phyloP scores from a whole-genome alignment of 2,888 invertebrate species.

The Argynnis bischoffii region DNA sequence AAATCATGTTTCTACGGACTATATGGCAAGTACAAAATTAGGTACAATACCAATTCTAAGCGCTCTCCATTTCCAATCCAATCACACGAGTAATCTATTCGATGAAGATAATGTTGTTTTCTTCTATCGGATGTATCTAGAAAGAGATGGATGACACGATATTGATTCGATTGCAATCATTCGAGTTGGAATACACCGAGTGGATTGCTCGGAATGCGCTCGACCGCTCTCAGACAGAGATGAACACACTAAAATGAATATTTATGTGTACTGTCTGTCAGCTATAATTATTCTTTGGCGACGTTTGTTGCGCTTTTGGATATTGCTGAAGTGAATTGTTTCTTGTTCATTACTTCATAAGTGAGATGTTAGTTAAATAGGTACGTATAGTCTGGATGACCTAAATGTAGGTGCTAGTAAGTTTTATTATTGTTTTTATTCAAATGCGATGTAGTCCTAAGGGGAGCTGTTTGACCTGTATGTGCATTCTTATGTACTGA shows the following conservation, averaged over 20 bases:
- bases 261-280: conserved; percentile 56
- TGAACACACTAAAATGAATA: conserved; percentile 54
- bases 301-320: conserved; percentile 45
- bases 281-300: conserved; percentile 49
- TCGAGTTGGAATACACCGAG: conserved; percentile 41
- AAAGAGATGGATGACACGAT: conserved; percentile 33
- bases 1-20: background rate
- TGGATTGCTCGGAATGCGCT: conserved; percentile 54
- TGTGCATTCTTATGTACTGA: too few relatives aligned
- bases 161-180: conserved; percentile 43
- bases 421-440: too few relatives aligned
- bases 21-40: conserved; percentile 13
- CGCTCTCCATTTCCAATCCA: conserved; percentile 25
- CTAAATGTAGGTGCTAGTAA: too few relatives aligned
- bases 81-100: conserved; percentile 33
- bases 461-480: too few relatives aligned
- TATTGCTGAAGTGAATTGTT: conserved; percentile 37
- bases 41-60: conserved; percentile 23
- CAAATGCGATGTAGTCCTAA: too few relatives aligned
- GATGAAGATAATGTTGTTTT: conserved; percentile 28
- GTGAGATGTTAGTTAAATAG: too few relatives aligned
- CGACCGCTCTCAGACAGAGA: conserved; percentile 51
- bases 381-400: too few relatives aligned
- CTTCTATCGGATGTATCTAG: conserved; percentile 32
- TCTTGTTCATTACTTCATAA: conserved; percentile 10